A percentile compares a stretch with the other conserved stretches of the same genome.
These are phyloP conservation scores for Platycnemis pennipes DNA, from an alignment of 2,888 invertebrate species.

Conservation along the genomic window DNA sequence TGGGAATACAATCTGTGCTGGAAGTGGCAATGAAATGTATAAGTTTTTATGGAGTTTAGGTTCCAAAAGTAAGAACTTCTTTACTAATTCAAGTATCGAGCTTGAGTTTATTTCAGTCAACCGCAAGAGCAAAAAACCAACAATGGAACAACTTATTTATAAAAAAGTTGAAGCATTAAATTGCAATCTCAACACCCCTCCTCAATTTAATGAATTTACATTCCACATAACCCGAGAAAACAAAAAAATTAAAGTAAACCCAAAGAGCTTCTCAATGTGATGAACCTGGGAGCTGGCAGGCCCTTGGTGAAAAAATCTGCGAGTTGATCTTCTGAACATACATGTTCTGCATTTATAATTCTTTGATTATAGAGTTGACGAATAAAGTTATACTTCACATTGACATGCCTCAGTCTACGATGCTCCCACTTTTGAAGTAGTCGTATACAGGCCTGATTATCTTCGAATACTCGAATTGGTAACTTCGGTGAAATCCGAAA, in stretches of 20 bases:
- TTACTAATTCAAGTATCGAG: no score
- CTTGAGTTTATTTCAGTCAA: no score
- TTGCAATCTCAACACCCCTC: no score
- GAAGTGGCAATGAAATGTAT: no score
- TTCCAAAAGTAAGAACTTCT: no score
- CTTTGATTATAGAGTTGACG: neutral
- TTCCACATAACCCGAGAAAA: no score
- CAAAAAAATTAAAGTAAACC: neutral
- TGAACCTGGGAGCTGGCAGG: neutral
- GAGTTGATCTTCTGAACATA: neutral
- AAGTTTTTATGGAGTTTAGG: no score
- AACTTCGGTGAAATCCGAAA: conserved; percentile 70
- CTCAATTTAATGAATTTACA: no score
- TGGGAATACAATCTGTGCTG: no score
- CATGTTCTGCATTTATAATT: neutral
- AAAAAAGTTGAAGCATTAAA: no score
- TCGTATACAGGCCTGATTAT: conserved; percentile 73
- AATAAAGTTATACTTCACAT: conserved; percentile 73
- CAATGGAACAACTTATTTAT: no score
- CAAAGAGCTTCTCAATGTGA: neutral
- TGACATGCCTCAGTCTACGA: conserved; percentile 73
- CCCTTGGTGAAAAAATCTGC: neutral
- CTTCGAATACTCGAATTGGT: conserved; percentile 72
- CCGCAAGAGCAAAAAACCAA: no score
- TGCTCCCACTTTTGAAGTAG: conserved; percentile 73